Conservation (phyloP, 2,888 invertebrate genomes). For the Lomographa bimaculata region DNA sequence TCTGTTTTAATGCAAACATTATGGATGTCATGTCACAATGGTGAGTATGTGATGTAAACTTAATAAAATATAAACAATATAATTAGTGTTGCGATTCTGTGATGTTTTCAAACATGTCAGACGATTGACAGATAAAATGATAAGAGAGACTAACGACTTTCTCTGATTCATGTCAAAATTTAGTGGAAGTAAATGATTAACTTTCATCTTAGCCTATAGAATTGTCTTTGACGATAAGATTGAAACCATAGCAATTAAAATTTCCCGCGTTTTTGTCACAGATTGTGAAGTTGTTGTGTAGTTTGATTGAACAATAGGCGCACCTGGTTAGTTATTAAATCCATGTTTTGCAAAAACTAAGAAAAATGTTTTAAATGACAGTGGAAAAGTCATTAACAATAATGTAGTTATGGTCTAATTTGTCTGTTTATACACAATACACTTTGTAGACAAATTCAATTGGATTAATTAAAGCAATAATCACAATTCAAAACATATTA, state of each 20-base stretch:
- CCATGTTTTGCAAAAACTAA: slow-evolving; percentile 22
- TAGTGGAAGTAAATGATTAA: slow-evolving; percentile 56
- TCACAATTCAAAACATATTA: too few species aligned
- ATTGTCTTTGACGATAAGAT: slow-evolving; percentile 49
- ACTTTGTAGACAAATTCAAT: too few species aligned
- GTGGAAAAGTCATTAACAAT: slow-evolving; percentile 11
- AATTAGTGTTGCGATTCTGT: too few species aligned
- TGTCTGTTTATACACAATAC: background rate
- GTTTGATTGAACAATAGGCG: slow-evolving; percentile 46
- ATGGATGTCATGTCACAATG: slow-evolving; percentile 52
- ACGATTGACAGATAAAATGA: slow-evolving; percentile 8
- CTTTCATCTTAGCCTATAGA: slow-evolving; percentile 62
- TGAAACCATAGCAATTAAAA: slow-evolving; percentile 53
- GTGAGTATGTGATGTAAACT: slow-evolving; percentile 53
- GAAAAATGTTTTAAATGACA: slow-evolving; percentile 19
- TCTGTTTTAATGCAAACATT: slow-evolving; percentile 57
- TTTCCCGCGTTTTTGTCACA: slow-evolving; percentile 62
- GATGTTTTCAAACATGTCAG: too few species aligned
- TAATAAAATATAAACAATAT: background rate
- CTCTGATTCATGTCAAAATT: slow-evolving; percentile 51
- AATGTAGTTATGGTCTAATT: slow-evolving; percentile 8
- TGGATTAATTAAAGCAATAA: too few species aligned
- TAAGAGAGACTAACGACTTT: slow-evolving; percentile 41
- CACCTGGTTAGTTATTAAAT: slow-evolving; percentile 34
- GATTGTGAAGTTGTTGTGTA: slow-evolving; percentile 35